phyloP scores from a whole-genome alignment of 2,888 invertebrate genomes.

The Thymelicus sylvestris region DNA sequence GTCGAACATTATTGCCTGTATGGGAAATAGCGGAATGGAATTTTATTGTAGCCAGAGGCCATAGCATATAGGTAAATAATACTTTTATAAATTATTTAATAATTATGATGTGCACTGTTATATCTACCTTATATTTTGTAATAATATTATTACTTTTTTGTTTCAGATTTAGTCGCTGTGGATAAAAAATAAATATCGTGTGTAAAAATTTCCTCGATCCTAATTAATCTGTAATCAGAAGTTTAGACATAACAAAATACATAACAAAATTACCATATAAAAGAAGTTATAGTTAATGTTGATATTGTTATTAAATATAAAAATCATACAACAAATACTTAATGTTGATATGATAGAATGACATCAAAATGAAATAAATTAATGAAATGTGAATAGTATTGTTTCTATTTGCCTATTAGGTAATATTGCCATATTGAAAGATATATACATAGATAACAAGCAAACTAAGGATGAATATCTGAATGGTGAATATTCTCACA shows the following conservation, averaged over 20 bases:
- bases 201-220: too few relatives aligned
- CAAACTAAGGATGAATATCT: background rate
- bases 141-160: too few relatives aligned
- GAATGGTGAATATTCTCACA: background rate
- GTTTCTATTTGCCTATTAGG: background rate
- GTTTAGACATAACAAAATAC: too few relatives aligned
- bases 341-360: background rate
- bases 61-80: background rate
- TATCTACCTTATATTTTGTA: too few relatives aligned
- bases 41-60: background rate
- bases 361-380: conserved; percentile 14
- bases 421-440: background rate
- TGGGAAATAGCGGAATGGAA: conserved; percentile 56
- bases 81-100: background rate
- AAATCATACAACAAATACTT: too few relatives aligned
- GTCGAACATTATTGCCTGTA: conserved; percentile 63
- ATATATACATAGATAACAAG: conserved; percentile 4
- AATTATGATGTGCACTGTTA: too few relatives aligned
- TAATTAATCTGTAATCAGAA: too few relatives aligned
- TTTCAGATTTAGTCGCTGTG: too few relatives aligned
- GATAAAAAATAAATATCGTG: too few relatives aligned
- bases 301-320: too few relatives aligned
- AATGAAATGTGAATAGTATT: background rate
- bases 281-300: too few relatives aligned
- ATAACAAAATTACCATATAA: too few relatives aligned